phyloP scores from a whole-genome alignment of 2,113 vertebrate species.

The cat (Felis catus) region F.catus_Fca126_mat1.0 CM031417.1:98879501-98880000 shows the following conservation, averaged over 20 bases:
- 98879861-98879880: not conserved
- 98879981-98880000: not conserved
- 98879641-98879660: no score
- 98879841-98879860: not conserved
- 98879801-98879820: not conserved
- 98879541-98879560: not conserved
- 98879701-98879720: not conserved
- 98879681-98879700: not conserved
- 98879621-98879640: not conserved
- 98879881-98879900: not conserved
- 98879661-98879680: not conserved
- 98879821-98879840: not conserved
- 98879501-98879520: not conserved
- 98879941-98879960: not conserved
- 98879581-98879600: not conserved
- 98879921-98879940: not conserved
- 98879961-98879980: not conserved
- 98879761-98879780: not conserved
- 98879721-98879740: not conserved
- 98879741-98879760: not conserved
- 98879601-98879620: not conserved
- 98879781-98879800: not conserved
- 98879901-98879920: not conserved
- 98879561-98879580: not conserved
- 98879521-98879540: not conserved